Percentiles rank a stretch among this genome's conserved stretches.
phyloP scores from a whole-genome alignment of 2,113 vertebrate genomes.

The Sylvia atricapilla region DNA sequence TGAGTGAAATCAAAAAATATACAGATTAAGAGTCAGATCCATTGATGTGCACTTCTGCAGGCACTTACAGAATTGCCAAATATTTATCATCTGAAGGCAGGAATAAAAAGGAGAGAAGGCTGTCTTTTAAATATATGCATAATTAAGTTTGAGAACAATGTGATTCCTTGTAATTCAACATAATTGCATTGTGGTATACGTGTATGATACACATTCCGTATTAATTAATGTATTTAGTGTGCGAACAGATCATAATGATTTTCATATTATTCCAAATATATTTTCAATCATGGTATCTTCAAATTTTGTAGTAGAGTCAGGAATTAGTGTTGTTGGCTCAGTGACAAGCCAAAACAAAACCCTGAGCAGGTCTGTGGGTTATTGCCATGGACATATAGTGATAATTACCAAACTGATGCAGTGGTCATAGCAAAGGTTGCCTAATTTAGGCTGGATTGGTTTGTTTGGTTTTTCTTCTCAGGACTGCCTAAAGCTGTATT shows the following conservation, averaged over 20 bases:
- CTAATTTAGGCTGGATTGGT: background rate
- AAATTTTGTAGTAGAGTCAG: background rate
- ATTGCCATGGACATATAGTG: background rate
- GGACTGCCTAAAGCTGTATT: background rate
- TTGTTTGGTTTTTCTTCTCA: background rate
- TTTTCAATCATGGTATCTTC: background rate
- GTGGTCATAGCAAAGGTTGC: background rate
- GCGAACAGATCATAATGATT: background rate
- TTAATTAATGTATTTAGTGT: background rate
- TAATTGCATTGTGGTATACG: background rate
- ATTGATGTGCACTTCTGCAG: background rate
- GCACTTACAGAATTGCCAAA: background rate
- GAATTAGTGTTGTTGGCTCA: background rate
- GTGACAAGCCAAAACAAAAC: background rate
- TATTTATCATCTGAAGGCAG: background rate
- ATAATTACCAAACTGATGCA: background rate
- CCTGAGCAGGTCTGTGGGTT: background rate
- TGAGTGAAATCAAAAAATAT: background rate
- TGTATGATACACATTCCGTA: accelerated
- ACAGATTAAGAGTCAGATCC: background rate
- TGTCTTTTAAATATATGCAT: background rate
- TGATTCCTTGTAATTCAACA: background rate
- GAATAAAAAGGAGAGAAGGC: background rate
- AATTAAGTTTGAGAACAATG: background rate
- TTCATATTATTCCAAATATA: background rate